Evolutionary conservation across 2,113 vertebrate species (phyloP), one percentile per base, ranked within the genome.

Genomic region (Python bivittatus): DNA sequence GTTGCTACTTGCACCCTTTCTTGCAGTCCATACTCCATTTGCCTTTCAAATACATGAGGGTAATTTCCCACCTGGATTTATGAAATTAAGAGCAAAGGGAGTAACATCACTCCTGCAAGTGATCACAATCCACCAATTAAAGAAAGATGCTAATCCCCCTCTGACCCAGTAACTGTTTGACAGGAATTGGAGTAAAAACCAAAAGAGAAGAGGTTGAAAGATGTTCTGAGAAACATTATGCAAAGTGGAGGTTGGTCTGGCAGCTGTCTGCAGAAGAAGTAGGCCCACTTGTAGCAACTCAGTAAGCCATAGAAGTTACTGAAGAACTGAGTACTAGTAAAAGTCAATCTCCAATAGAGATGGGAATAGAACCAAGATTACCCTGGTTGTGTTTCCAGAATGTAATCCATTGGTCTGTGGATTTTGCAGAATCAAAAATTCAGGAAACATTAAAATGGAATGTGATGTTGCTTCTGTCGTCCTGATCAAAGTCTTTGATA

Each of bases 121-220:
- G 87, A 96, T 92, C 92, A 94, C 95, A 96, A 96, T 92, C 52
- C 58, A 96, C 94, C 96, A 96, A 94, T 97, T 96, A 95, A 68
- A 94, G 85, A 20, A 86, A 97, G 93, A 95, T 96, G 96, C 91
- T 96, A 97, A 96, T 97, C 95, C 94, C 96, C 95, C 89, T 95
- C 96, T 96, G 95, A 91, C 92, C 91, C 0, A 1, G 89, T 96
- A 91, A 94, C 96, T 95, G 94, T 91, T 56, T 94, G 93, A 93
- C 33, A 1, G 86, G 42, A 93, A 94, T 95, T 95, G 95, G 96
- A 96, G 94, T 96, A 94, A 95, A 94, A 90, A 15, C 90, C 92
- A 72, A 88, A 68, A 61, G 93, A 92, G 90, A 94, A 95, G 91
- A 93, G 17, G 90, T 94, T 93, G 93, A 86, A 84, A 90, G 91